Percentiles rank a stretch among this genome's conserved stretches.
Evolutionary conservation across 35 echinoderm and acorn worm genomes (phyloP).

Genomic region (Eucidaris tribuloides): DNA sequence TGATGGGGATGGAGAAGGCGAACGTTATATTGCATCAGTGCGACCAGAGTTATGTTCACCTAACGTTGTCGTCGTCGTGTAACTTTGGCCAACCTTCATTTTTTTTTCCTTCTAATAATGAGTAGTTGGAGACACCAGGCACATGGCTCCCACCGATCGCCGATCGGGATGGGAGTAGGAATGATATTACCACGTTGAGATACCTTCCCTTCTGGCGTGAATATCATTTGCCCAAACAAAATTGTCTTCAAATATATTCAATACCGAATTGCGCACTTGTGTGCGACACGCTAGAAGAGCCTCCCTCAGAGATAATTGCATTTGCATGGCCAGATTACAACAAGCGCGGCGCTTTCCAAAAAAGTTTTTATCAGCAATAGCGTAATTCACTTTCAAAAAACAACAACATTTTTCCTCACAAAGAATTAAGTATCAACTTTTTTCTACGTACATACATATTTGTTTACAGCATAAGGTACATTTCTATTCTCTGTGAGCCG

Average conservation of each 20-base stretch:
- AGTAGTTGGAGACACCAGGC: not conserved
- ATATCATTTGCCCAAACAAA: constrained; percentile 22
- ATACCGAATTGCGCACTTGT: constrained; percentile 19
- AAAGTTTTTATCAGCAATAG: too few species aligned
- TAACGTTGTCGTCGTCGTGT: too few species aligned
- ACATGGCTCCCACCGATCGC: not conserved
- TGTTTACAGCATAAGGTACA: too few species aligned
- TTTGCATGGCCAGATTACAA: not conserved
- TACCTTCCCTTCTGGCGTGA: constrained; percentile 7
- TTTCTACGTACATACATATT: too few species aligned
- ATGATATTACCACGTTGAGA: not conserved
- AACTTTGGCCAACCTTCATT: too few species aligned
- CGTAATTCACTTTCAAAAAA: too few species aligned
- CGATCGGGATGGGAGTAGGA: not conserved
- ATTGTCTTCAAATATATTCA: constrained; percentile 19
- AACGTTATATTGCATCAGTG: not conserved
- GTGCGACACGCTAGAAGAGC: not conserved
- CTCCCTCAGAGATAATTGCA: constrained; percentile 5
- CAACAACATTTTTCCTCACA: too few species aligned
- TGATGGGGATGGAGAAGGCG: not conserved
- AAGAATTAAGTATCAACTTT: too few species aligned
- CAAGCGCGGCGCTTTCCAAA: not conserved
- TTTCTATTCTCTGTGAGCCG: too few species aligned
- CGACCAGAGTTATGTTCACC: too few species aligned
- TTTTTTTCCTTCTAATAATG: too few species aligned